Conservation (phyloP, 2,888 invertebrate genomes). For the Opisthograptis luteolata region DNA sequence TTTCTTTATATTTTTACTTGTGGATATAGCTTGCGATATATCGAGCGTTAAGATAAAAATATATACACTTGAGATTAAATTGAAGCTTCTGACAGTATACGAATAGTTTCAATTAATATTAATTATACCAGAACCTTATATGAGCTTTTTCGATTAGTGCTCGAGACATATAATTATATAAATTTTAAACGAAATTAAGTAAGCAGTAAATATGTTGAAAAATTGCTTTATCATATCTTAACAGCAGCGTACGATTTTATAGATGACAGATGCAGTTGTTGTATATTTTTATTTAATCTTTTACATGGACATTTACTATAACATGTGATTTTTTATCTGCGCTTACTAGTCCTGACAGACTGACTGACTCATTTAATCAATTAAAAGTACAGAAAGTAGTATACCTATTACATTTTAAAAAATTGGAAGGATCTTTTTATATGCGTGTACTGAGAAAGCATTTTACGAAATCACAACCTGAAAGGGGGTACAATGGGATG, state of each 20-base stretch:
- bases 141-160: not conserved
- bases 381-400: no score
- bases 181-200: constrained; percentile 48
- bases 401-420: no score
- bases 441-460: no score
- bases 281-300: not conserved
- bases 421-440: no score
- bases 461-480: no score
- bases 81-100: not conserved
- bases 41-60: not conserved
- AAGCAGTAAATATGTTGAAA: constrained; percentile 63
- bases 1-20: not conserved
- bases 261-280: constrained; percentile 2
- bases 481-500: no score
- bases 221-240: constrained; percentile 52
- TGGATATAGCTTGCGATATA: not conserved
- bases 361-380: no score
- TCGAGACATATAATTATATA: not conserved
- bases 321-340: not conserved
- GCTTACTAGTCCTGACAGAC: no score
- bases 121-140: not conserved
- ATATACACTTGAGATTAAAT: not conserved
- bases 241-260: not conserved
- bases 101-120: not conserved
- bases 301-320: not conserved